A percentile compares a stretch with the other conserved stretches of the same genome.
phyloP scores from a whole-genome alignment of 2,888 invertebrate species.

The Caenorhabditis imperialis region DNA sequence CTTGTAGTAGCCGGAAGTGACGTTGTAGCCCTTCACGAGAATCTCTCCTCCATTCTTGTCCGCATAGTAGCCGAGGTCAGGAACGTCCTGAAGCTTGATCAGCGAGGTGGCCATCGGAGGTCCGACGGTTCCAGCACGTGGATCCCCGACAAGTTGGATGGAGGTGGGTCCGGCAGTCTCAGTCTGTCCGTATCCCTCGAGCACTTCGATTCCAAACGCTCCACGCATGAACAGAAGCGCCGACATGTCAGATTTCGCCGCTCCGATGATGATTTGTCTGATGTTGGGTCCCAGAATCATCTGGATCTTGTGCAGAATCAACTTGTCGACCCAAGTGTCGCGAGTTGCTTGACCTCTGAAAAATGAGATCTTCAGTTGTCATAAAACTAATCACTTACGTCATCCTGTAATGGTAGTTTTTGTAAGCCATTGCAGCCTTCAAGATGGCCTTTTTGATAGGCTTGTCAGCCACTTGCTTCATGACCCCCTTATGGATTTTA shows the following conservation, averaged over 20 bases:
- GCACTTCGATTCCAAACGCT: slow-evolving; percentile 43
- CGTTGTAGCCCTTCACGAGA: slow-evolving; percentile 45
- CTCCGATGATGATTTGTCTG: slow-evolving; percentile 39
- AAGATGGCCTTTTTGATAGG: slow-evolving; percentile 38
- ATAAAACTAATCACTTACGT: slow-evolving; percentile 17
- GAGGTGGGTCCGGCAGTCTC: slow-evolving; percentile 46
- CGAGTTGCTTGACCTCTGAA: slow-evolving; percentile 41
- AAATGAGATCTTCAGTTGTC: neutral
- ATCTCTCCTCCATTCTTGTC: slow-evolving; percentile 53
- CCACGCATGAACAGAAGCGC: slow-evolving; percentile 37
- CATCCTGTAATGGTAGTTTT: slow-evolving; percentile 28
- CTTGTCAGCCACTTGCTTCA: slow-evolving; percentile 31
- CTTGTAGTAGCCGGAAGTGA: slow-evolving; percentile 51
- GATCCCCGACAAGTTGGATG: slow-evolving; percentile 41
- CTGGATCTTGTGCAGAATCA: slow-evolving; percentile 41
- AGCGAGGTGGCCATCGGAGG: slow-evolving; percentile 30
- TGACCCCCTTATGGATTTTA: slow-evolving; percentile 41
- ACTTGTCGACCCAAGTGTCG: slow-evolving; percentile 47
- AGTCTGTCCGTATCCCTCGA: slow-evolving; percentile 55
- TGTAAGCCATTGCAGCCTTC: slow-evolving; percentile 42
- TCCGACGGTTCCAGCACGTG: slow-evolving; percentile 33
- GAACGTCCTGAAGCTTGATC: slow-evolving; percentile 52
- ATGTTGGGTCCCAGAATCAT: slow-evolving; percentile 32
- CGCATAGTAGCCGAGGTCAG: slow-evolving; percentile 45
- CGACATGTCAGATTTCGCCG: slow-evolving; percentile 35